Evolutionary conservation across 2,113 vertebrate species (phyloP), one percentile per base, ranked within the genome.

Genomic region (Apteryx owenii): DNA sequence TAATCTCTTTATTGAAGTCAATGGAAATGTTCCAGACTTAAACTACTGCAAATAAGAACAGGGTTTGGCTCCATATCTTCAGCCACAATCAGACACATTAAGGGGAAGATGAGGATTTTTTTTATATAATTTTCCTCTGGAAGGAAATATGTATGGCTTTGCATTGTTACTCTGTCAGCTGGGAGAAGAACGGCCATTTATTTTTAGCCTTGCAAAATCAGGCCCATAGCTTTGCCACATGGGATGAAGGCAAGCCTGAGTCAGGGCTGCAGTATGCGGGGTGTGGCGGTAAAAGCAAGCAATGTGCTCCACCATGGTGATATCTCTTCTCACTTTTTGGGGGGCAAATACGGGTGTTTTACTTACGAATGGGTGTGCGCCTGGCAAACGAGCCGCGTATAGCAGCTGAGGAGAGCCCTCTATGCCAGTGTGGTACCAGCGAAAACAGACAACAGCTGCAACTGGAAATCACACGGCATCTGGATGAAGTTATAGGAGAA

Each of bases 271-370:
- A 80, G 73, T 70, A 91, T 83, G 66, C 10, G 66, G 68, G 89
- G 95, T 77, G 94, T 73, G 93, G 17, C 69, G 80, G 73, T 48
- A 83, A 77, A 72, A 70, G 9, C 86, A 92, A 91, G 23, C 93
- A 92, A 81, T 87, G 90, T 77, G 89, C 62, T 89, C 95, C 87
- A 95, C 73, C 48, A 82, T 87, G 38, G 87, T 48, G 62, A 50
- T 95, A 89, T 94, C 84, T 93, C 36, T 42, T 91, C 50, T 80
- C 78, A 66, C 62, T 26, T 56, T 54, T 75, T 58, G 29, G 42
- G 33, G 58, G 42, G n/a, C 42, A 90, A 77, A 82, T 70, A 62
- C 17, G 40, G 12, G 46, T 80, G 85, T 77, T 97, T 91, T 80
- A 58, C 91, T 90, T 77, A 64, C 22, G 13, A 83, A 50, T 20